A percentile compares a stretch with the other conserved stretches of the same genome.
phyloP scores from a whole-genome alignment of 2,888 invertebrate species.

The Julus scandinavius region DNA sequence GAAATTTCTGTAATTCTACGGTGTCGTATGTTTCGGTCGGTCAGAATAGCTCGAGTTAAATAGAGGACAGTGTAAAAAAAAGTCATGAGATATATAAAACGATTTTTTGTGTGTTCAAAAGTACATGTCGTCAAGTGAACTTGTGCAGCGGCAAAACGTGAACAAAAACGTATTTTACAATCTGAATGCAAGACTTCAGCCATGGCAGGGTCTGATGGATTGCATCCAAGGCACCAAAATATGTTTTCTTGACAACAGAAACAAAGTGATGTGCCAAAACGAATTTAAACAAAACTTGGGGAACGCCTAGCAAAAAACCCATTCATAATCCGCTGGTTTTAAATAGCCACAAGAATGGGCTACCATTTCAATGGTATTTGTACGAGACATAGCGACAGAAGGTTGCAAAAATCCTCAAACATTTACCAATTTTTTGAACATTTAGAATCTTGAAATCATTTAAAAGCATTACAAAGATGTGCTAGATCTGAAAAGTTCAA shows the following conservation, averaged over 20 bases:
- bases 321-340: constrained; percentile 11
- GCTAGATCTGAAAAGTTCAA: background rate
- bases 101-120: too few species aligned
- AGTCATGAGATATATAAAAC: too few species aligned
- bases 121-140: too few species aligned
- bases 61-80: too few species aligned
- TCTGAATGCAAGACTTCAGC: background rate
- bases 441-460: background rate
- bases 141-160: too few species aligned
- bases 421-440: background rate
- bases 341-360: constrained; percentile 11
- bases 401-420: too few species aligned
- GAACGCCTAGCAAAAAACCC: background rate
- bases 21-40: too few species aligned
- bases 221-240: background rate
- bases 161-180: too few species aligned
- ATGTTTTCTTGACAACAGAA: background rate
- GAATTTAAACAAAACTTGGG: background rate
- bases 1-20: too few species aligned
- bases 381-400: background rate
- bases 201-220: background rate
- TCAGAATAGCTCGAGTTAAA: too few species aligned
- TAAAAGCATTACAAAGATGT: background rate
- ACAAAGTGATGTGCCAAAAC: constrained; percentile 11
- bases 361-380: background rate